Evolutionary conservation across 2,113 vertebrate genomes (phyloP).

Genomic region (Callopanchax toddi): DNA sequence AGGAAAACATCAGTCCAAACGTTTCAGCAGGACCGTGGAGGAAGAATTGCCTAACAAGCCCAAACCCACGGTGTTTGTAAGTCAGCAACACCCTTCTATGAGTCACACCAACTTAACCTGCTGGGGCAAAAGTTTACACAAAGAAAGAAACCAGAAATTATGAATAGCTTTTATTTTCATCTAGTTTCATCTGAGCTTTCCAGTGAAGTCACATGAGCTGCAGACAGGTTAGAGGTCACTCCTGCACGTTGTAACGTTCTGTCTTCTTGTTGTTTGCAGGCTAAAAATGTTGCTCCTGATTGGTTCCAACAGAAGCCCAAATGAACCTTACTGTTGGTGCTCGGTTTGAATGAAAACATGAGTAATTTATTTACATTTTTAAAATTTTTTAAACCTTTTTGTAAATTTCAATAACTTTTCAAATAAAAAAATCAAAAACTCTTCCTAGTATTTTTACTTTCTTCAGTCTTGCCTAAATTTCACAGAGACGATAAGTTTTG

Average conservation of each 20-base stretch:
- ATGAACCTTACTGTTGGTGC: slow-evolving; percentile 30
- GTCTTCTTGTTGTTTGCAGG: slow-evolving; percentile 81
- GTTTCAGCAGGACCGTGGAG: slow-evolving; percentile 45
- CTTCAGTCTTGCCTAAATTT: slow-evolving; percentile 33
- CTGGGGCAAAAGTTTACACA: slow-evolving; percentile 45
- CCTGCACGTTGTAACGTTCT: background rate
- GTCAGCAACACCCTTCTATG: slow-evolving; percentile 64
- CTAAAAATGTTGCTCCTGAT: slow-evolving; percentile 86
- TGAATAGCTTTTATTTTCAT: slow-evolving; percentile 4
- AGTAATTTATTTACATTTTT: slow-evolving; percentile 11
- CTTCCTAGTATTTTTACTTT: slow-evolving; percentile 14
- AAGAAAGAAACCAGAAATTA: slow-evolving; percentile 11
- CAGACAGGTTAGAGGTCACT: too few relatives aligned
- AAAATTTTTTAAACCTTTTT: slow-evolving; percentile 20
- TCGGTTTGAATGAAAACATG: too few relatives aligned
- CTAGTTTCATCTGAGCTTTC: slow-evolving; percentile 20
- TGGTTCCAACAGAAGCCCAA: slow-evolving; percentile 80
- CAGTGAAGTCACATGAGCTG: background rate
- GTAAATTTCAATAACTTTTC: slow-evolving; percentile 13
- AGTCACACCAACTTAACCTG: slow-evolving; percentile 53
- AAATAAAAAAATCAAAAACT: slow-evolving; percentile 31
- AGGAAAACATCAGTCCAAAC: slow-evolving; percentile 42
- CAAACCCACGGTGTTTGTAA: slow-evolving; percentile 93
- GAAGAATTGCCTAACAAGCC: slow-evolving; percentile 83
- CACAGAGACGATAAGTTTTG: slow-evolving; percentile 38